phyloP scores from a whole-genome alignment of 2,113 vertebrate species.

The Saimiri boliviensis region DNA sequence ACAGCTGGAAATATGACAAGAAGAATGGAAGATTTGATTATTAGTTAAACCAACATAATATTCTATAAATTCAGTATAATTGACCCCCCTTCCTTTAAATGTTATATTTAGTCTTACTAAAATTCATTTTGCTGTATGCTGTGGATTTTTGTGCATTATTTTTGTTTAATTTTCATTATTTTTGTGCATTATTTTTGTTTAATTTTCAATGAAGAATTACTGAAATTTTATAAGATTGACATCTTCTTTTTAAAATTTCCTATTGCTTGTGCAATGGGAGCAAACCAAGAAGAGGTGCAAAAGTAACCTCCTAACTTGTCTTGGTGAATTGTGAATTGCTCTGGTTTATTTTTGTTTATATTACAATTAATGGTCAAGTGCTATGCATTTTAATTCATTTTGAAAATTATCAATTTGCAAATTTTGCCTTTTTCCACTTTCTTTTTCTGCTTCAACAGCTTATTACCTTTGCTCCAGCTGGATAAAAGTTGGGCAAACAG shows the following conservation, averaged over 20 bases:
- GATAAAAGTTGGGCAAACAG: constrained; percentile 75
- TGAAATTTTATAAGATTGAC: not conserved
- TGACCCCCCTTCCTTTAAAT: not conserved
- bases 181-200: not conserved
- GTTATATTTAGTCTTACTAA: not conserved
- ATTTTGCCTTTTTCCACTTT: constrained; percentile 42
- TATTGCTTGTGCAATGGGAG: not conserved
- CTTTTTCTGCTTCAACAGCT: constrained; percentile 54
- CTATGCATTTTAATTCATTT: not conserved
- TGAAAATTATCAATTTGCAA: not conserved
- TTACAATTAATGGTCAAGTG: not conserved
- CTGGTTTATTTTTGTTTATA: constrained; percentile 17
- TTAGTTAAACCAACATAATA: not conserved
- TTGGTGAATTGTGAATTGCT: not conserved
- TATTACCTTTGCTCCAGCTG: constrained; percentile 75
- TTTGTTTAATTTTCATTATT: not conserved
- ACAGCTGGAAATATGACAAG: not conserved
- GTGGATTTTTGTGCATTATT: not conserved
- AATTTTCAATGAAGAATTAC: not conserved
- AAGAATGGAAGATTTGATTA: not conserved
- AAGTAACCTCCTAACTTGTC: not conserved
- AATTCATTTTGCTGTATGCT: not conserved
- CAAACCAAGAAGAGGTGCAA: not conserved
- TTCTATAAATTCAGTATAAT: not conserved
- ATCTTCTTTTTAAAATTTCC: not conserved